Evolutionary conservation across 2,113 vertebrate genomes (phyloP).

Genomic region (Mustela nigripes): DNA sequence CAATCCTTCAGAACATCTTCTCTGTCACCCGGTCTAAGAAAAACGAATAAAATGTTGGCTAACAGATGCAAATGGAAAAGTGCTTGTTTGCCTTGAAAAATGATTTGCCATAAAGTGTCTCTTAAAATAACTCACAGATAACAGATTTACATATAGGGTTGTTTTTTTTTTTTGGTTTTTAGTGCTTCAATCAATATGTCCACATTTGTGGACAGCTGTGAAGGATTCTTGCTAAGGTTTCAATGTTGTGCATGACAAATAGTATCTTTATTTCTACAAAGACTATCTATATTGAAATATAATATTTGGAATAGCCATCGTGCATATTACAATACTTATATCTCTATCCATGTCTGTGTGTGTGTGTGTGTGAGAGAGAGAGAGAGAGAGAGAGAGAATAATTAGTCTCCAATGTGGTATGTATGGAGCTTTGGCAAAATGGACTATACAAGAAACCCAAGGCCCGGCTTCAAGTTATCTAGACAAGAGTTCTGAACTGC

Average conservation of each 20-base stretch:
- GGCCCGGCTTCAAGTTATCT: slow-evolving; percentile 31
- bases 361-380: no score
- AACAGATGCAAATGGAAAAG: slow-evolving; percentile 39
- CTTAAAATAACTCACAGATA: slow-evolving; percentile 42
- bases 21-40: not conserved
- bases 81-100: slow-evolving; percentile 29
- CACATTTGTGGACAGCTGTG: not conserved
- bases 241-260: not conserved
- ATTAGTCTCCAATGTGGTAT: not conserved
- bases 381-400: not conserved
- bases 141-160: not conserved
- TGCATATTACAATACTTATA: not conserved
- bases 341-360: not conserved
- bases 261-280: not conserved
- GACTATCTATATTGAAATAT: not conserved
- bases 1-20: slow-evolving; percentile 33
- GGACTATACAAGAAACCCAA: not conserved
- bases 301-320: not conserved
- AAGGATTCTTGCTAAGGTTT: slow-evolving; percentile 50
- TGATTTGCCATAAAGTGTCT: not conserved
- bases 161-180: not conserved
- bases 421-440: slow-evolving; percentile 14
- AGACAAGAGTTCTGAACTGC: slow-evolving; percentile 6
- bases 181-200: slow-evolving; percentile 7
- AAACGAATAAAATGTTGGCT: slow-evolving; percentile 3